These are phyloP conservation scores for Sphecodes monilicornis DNA, from an alignment of 2,888 invertebrate species.

Conservation along the genomic window DNA sequence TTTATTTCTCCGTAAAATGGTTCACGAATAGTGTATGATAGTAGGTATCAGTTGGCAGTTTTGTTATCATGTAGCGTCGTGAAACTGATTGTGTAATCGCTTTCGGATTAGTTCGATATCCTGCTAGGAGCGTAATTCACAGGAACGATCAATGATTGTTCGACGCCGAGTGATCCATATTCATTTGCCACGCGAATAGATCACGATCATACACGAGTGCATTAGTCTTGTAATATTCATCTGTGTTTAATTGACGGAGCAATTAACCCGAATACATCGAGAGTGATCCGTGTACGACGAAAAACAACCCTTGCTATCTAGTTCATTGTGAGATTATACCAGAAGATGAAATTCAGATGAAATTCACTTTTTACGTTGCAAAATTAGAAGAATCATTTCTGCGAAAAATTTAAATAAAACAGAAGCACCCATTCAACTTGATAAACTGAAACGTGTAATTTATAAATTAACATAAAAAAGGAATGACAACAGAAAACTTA, in stretches of 20 bases:
- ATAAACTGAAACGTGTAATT: not conserved
- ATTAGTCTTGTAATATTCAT: conserved; percentile 6
- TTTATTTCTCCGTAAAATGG: not conserved
- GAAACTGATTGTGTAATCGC: not conserved
- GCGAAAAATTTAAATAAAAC: not conserved
- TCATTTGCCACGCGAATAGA: conserved; percentile 3
- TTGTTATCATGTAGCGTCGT: not conserved
- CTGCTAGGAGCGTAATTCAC: conserved; percentile 1
- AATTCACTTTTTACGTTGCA: not conserved
- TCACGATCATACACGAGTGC: not conserved
- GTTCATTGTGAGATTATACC: not conserved
- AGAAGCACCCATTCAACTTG: not conserved
- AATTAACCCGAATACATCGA: conserved; percentile 31
- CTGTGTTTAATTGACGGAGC: conserved; percentile 26
- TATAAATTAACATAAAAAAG: not conserved
- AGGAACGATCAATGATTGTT: conserved; percentile 23
- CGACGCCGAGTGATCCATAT: conserved; percentile 23
- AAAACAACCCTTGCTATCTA: not conserved
- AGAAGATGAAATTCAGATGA: not conserved
- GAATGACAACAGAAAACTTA: no score
- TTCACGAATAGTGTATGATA: not conserved
- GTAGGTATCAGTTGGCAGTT: not conserved
- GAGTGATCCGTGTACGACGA: not conserved
- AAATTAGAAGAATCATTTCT: not conserved
- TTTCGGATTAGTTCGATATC: conserved; percentile 4